Base-by-base conservation (phyloP, 1,140 invertebrate species). In the Drosophila ogumai region DNA sequence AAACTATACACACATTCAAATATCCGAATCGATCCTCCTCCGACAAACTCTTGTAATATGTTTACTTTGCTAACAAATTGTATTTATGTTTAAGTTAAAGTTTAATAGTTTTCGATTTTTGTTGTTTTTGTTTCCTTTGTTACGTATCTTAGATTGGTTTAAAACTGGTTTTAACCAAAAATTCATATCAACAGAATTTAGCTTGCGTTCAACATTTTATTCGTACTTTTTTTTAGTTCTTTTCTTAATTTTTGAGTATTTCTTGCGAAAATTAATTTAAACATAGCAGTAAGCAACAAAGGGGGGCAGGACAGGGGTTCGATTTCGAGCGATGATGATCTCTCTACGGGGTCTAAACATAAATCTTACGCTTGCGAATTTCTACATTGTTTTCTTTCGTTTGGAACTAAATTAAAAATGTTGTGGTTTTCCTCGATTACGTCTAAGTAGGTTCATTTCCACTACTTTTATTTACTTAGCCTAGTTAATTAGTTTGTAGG, bases 41-140 rank as follows among this genome's bases (percentile, higher is more conserved):
- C 59, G 57, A 63, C 54, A 60, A 31, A 57, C n/a, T 47, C 50
- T 69, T 47, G 65, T 56, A 79, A 82, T 81, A 72, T 82, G 61
- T 85, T 87, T 88, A 88, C 85, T 90, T 88, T 74, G 81, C 85
- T 90, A 88, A 85, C 85, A 90, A 88, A 88, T 90, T 88, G 78
- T 88, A 88, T 88, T 88, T 88, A 90, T 77, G 81, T 90, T 87
- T 61, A 84, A 84, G 84, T 87, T 87, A 87, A 77, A 88, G 75
- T 87, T 87, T 82, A 79, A 88, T 88, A 90, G 67, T 61, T 78
- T 85, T 77, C 43, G 41, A 63, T 57, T 82, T 58, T 49, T 54
- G 56, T 81, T 71, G 63, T 65, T 65, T 69, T 67, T 60, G 41
- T 61, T 71, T 54, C 55, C 38, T 60, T 54, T 56, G 34, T 74